Percentiles rank a stretch among this genome's conserved stretches.
These are phyloP conservation scores for Heliconius hortense DNA, from an alignment of 2,888 invertebrate species.

Conservation along the genomic window DNA sequence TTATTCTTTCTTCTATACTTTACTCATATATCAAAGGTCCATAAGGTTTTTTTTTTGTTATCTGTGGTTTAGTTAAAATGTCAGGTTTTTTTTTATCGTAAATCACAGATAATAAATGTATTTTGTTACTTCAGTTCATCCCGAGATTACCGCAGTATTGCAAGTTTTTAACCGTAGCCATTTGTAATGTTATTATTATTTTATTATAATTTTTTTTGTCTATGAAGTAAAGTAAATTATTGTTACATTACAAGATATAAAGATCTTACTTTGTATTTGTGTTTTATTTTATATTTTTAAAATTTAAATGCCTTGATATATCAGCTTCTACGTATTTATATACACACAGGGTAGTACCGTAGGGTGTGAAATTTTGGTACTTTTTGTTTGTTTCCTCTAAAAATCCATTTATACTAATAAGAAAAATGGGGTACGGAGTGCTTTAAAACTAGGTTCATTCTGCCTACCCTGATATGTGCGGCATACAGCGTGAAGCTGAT, in stretches of 20 bases:
- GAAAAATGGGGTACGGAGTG: background rate
- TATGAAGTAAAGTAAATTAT: conserved; percentile 75
- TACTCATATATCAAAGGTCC: conserved; percentile 2
- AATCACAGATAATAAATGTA: conserved; percentile 37
- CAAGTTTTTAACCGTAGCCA: conserved; percentile 64
- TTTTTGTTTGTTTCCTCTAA: too few species aligned
- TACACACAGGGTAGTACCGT: too few species aligned
- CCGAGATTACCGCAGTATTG: conserved; percentile 69
- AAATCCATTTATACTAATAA: too few species aligned
- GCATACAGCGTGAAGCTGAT: too few species aligned
- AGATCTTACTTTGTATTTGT: conserved; percentile 73
- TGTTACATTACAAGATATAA: conserved; percentile 78
- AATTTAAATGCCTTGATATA: background rate
- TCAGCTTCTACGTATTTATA: background rate
- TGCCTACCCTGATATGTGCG: too few species aligned
- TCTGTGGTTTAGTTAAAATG: conserved; percentile 15
- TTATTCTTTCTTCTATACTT: conserved; percentile 6
- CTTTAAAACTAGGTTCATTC: background rate
- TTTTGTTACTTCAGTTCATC: conserved; percentile 43
- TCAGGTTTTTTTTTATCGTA: background rate
- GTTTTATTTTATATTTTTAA: conserved; percentile 45
- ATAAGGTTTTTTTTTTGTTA: background rate
- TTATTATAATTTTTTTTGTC: conserved; percentile 59
- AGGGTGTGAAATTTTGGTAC: too few species aligned
- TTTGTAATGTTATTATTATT: conserved; percentile 62